These are phyloP conservation scores for Apotomis capreana DNA, from an alignment of 2,888 invertebrate species.

Conservation along the genomic window DNA sequence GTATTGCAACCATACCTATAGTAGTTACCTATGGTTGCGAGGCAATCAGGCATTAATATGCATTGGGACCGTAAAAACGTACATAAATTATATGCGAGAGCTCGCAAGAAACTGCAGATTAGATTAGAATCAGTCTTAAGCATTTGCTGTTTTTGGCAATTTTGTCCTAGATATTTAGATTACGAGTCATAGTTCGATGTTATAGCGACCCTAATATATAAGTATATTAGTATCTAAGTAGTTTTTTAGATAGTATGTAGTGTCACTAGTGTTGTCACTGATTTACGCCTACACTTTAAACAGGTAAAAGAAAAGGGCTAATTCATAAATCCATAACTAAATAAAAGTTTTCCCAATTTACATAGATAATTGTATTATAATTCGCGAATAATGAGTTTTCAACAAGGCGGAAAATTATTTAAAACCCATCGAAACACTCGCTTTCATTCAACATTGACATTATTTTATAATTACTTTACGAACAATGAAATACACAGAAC, in stretches of 20 bases:
- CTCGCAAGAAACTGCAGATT: slow-evolving; percentile 1
- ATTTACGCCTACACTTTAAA: not conserved
- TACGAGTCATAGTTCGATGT: not conserved
- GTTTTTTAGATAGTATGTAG: too few species aligned
- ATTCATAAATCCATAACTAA: not conserved
- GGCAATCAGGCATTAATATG: slow-evolving; percentile 71
- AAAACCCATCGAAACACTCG: not conserved
- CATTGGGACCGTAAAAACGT: slow-evolving; percentile 56
- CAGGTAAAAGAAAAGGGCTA: not conserved
- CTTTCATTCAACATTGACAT: slow-evolving; percentile 13
- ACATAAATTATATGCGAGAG: slow-evolving; percentile 4
- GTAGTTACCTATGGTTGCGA: slow-evolving; percentile 60
- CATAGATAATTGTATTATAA: slow-evolving; percentile 3
- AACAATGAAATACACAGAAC: slow-evolving; percentile 31
- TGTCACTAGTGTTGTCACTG: too few species aligned
- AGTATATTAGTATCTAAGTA: too few species aligned
- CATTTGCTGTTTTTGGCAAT: not conserved
- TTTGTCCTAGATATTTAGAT: not conserved
- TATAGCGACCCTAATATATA: not conserved
- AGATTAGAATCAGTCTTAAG: not conserved
- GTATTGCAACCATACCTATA: slow-evolving; percentile 66
- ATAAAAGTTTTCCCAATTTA: slow-evolving; percentile 4
- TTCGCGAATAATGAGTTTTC: slow-evolving; percentile 20
- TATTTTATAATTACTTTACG: slow-evolving; percentile 5
- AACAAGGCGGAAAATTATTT: slow-evolving; percentile 16